Evolutionary conservation across 2,797 vertebrate species (phyloP), one percentile per base, ranked within the genome.

Genomic region (Centropyge bicolor): DNA sequence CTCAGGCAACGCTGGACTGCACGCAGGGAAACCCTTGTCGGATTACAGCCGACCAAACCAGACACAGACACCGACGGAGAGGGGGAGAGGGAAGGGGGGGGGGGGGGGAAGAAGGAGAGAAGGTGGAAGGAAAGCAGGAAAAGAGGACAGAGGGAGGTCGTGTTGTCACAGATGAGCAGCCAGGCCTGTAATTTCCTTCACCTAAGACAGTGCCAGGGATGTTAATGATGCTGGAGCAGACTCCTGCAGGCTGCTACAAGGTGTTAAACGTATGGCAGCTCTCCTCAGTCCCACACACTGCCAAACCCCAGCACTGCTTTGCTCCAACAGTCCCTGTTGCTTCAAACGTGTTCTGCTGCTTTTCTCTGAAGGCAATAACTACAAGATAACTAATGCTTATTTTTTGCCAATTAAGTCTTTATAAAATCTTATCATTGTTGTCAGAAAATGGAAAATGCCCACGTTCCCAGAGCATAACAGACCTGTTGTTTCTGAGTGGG

Each of bases 261-360:
- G 84, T 88, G 84, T 74, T 86, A 80, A 82, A 85, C 66, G 40
- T 85, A 82, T 71, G 85, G 59, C 80, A 77, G 65, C 60, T 61
- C 48, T 66, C 48, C 35, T 80, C 77, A 10, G 81, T 22, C 52
- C 52, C 46, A 43, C 84, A 70, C 27, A 17, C 68, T 9, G 43
- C 45, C 41, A 31, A 65, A 65, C 55, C 27, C 54, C 56, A 14
- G 45, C 31, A 4, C 46, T 43, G 67, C 65, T 62, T 54, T n/a
- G 7, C 14, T 70, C 76, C 17, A 14, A 43, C 5, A 12, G 16
- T 70, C 56, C 45, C 54, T 36, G 31, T 11, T 36, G 49, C 74
- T 31, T 69, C 59, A 9, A 13, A 57, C 12, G 10, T 6, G 10
- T 20, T 16, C 56, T 48, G 65, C 27, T 16, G 48, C 20, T 69